Evolutionary conservation across 2,797 vertebrate genomes (phyloP), one percentile per base, ranked within the genome.

Genomic region (Neosilurus mollespiculum): DNA sequence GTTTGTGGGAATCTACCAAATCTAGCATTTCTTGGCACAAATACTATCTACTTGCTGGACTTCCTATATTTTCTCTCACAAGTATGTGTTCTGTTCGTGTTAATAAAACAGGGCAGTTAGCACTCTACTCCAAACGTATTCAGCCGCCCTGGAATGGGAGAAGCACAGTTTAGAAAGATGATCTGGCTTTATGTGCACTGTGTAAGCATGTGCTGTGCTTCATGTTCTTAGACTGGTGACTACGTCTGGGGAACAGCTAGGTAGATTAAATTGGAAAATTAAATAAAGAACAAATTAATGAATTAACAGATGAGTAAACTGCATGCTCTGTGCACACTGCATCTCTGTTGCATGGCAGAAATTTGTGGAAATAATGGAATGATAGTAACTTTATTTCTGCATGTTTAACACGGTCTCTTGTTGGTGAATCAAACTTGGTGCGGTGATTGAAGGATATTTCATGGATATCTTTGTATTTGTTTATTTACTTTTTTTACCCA

Each of bases 281-380:
- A 34, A 53, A 54, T 24, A 54, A 26, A 54, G 1, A 16, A 49
- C n/a, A n/a, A n/a, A n/a, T 77, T 43, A 10, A 20, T 20, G 34
- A 56, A 56, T 34, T 26, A 0, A 30, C 11, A 20, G 14, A 76
- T 43, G 20, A 37, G 14, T 24, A 10, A 51, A 6, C n/a, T 64
- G 61, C 59, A 64, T 64, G 37, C 51, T 64, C 24, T 78, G 2
- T 15, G 15, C 43, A 64, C n/a, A 51, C 37, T 62, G 58, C n/a
- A 12, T 77, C 12, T 77, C 56, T 78, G 75, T 18, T 65, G 76
- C 61, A 65, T 18, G 59, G 20, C n/a, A 53, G 43, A 64, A 64
- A 51, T 51, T 2, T 64, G 8, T 24, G 1, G 15, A 78, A 51
- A 51, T 64, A 26, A 78, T 30, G 22, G 4, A 37, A 77, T 64